Evolutionary conservation across 2,888 invertebrate species (phyloP).

Genomic region (Drosophila cognata): DNA sequence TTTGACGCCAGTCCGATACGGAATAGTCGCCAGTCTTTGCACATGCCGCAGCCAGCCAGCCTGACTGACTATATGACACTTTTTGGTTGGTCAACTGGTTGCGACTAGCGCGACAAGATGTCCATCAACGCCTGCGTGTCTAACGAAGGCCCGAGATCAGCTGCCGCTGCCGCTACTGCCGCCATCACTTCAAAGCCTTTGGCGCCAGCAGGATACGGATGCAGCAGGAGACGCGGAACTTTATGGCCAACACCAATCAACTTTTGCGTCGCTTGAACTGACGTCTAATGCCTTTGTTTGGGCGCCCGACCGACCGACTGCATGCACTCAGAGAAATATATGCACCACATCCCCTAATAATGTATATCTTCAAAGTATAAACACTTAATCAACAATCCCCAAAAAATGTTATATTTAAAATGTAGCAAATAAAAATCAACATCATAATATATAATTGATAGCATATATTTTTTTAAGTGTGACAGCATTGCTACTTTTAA

Average conservation of each 20-base stretch:
- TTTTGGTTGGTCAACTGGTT: slow-evolving; percentile 58
- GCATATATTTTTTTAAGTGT: neutral
- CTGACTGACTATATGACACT: slow-evolving; percentile 43
- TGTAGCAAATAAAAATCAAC: neutral
- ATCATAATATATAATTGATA: neutral
- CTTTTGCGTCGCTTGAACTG: slow-evolving; percentile 63
- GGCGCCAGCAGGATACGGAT: slow-evolving; percentile 67
- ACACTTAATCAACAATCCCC: neutral
- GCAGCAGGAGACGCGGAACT: slow-evolving; percentile 55
- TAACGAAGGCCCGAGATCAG: slow-evolving; percentile 65
- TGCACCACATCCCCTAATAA: neutral
- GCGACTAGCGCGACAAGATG: slow-evolving; percentile 69
- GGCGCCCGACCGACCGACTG: slow-evolving; percentile 33
- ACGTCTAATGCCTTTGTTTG: slow-evolving; percentile 77
- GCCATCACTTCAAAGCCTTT: slow-evolving; percentile 74
- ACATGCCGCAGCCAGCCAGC: slow-evolving; percentile 48
- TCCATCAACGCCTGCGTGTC: slow-evolving; percentile 80
- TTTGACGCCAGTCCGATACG: slow-evolving; percentile 60
- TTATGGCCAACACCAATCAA: slow-evolving; percentile 79
- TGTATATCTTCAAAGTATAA: neutral
- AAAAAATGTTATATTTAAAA: neutral
- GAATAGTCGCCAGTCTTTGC: slow-evolving; percentile 35
- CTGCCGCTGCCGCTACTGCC: slow-evolving; percentile 49
- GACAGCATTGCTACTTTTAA: slow-evolving; percentile 3
- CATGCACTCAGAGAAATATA: neutral